phyloP scores from a whole-genome alignment of 35 echinoderm and acorn worm species.

The Lytechinus variegatus region DNA sequence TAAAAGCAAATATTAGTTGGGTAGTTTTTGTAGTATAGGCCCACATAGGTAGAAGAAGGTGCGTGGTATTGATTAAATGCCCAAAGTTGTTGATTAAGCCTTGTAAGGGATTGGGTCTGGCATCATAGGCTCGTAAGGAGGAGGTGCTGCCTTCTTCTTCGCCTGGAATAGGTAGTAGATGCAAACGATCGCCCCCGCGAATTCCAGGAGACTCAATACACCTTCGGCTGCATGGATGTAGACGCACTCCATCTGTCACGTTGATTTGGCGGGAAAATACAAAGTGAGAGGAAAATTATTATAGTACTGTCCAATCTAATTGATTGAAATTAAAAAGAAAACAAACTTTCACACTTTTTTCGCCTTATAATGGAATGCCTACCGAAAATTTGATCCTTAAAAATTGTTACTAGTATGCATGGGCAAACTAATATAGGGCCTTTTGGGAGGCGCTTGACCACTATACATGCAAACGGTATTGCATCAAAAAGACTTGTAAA shows the following conservation, averaged over 20 bases:
- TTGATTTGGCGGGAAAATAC: neutral
- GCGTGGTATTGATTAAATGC: neutral
- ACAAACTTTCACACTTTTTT: too few species aligned
- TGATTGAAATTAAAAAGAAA: too few species aligned
- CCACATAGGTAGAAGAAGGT: neutral
- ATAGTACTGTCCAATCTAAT: too few species aligned
- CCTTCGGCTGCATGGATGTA: neutral
- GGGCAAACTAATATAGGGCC: too few species aligned
- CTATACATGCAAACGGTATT: too few species aligned
- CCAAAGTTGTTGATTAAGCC: neutral
- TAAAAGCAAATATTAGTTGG: too few species aligned
- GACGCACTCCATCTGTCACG: constrained; percentile 21
- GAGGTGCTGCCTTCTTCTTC: neutral
- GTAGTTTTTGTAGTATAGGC: too few species aligned
- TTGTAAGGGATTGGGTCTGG: neutral
- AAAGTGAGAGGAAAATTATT: neutral
- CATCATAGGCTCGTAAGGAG: constrained; percentile 22
- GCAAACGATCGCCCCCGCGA: neutral
- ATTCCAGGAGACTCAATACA: neutral
- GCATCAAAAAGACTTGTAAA: too few species aligned
- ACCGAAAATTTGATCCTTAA: too few species aligned
- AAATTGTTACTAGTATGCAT: too few species aligned
- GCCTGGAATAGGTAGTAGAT: neutral
- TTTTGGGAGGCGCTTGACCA: too few species aligned
- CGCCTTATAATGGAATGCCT: too few species aligned